Evolutionary conservation across 2,797 vertebrate genomes (phyloP).

Genomic region (Coracias cyanogaster): DNA sequence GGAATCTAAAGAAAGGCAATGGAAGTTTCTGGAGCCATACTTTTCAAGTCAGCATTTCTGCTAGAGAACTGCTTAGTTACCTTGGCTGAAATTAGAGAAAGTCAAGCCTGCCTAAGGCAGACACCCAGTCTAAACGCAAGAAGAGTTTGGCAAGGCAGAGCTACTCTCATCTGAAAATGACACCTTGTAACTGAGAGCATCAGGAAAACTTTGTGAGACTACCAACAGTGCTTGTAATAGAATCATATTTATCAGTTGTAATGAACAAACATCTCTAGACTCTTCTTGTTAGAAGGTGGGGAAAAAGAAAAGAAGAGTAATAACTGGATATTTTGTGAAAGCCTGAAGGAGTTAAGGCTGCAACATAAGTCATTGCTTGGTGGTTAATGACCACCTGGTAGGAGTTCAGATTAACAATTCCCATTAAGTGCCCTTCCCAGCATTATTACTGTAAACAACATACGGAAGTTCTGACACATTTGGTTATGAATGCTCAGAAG

Average conservation of each 20-base stretch:
- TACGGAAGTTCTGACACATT: background rate
- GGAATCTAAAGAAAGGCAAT: background rate
- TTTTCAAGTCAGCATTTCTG: background rate
- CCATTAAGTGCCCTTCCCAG: background rate
- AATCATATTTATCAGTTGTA: background rate
- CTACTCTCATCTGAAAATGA: background rate
- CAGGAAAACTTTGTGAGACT: background rate
- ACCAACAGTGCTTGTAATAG: background rate
- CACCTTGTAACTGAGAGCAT: background rate
- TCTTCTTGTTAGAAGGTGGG: background rate
- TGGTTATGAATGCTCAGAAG: background rate
- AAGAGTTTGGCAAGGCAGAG: background rate
- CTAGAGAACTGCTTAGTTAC: background rate
- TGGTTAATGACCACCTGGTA: conserved; percentile 21
- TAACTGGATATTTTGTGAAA: background rate
- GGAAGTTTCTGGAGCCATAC: background rate
- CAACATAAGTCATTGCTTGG: background rate
- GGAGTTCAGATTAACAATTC: background rate
- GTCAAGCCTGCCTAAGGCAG: background rate
- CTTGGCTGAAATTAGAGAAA: background rate
- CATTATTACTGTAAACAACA: background rate
- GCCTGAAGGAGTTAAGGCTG: background rate
- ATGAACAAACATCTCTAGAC: background rate
- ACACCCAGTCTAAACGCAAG: background rate
- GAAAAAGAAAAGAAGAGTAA: background rate